These are phyloP conservation scores for Hemitrygon akajei DNA, from an alignment of 2,797 vertebrate species.

Conservation along the genomic window DNA sequence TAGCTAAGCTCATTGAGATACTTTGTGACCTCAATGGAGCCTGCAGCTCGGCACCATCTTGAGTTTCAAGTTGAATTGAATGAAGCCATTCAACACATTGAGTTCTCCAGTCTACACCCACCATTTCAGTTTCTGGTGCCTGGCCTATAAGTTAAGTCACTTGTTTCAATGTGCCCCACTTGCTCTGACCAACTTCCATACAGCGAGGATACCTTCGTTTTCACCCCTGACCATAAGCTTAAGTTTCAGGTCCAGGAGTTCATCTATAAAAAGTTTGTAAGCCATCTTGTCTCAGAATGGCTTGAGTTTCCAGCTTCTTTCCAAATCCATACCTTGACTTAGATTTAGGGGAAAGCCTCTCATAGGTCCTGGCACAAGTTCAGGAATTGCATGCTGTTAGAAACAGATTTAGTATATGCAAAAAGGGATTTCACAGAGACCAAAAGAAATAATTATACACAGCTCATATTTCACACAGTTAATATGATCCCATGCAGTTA, in stretches of 20 bases:
- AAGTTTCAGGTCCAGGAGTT: slow-evolving; percentile 9
- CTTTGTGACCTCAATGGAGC: no score
- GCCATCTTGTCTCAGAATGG: slow-evolving; percentile 28
- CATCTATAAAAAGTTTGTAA: slow-evolving; percentile 1
- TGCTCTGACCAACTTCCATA: neutral
- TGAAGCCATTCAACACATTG: no score
- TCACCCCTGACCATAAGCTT: neutral
- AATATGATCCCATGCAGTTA: slow-evolving; percentile 43
- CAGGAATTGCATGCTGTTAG: slow-evolving; percentile 55
- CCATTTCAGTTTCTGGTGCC: no score
- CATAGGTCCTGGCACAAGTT: slow-evolving; percentile 53
- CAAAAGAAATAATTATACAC: slow-evolving; percentile 56
- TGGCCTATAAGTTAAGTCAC: no score
- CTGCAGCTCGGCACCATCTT: no score
- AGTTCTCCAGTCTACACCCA: no score
- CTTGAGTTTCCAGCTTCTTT: slow-evolving; percentile 53
- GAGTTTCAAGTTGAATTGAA: no score
- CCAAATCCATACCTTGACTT: slow-evolving; percentile 53
- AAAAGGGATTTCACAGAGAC: slow-evolving; percentile 54
- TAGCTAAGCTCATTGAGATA: no score
- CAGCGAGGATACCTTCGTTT: neutral
- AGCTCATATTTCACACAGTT: slow-evolving; percentile 52
- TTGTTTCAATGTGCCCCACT: no score
- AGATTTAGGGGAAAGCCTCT: slow-evolving; percentile 45
- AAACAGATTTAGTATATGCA: slow-evolving; percentile 55